phyloP scores from a whole-genome alignment of 2,797 vertebrate genomes.

The Glyptemys insculpta region DNA sequence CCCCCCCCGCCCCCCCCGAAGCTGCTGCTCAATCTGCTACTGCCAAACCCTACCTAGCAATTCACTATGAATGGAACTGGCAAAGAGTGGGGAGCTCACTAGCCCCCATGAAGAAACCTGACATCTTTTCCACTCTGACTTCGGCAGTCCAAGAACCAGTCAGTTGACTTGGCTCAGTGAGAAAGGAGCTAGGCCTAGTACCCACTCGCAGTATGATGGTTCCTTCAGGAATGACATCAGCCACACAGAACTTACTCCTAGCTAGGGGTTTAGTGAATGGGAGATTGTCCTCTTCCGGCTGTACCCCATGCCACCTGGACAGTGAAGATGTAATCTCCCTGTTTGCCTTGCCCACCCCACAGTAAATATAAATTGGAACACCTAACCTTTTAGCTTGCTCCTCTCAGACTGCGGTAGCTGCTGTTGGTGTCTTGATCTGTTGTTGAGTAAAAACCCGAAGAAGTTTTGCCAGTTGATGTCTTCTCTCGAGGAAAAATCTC shows the following conservation, averaged over 20 bases:
- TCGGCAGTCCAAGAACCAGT: not conserved
- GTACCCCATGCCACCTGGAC: not conserved
- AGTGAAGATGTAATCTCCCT: not conserved
- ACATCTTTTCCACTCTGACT: not conserved
- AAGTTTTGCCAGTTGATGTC: conserved; percentile 1
- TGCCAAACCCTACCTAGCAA: not conserved
- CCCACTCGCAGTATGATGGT: not conserved
- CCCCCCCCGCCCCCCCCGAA: fast-evolving
- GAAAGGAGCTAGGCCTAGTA: not conserved
- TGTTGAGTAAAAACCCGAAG: not conserved
- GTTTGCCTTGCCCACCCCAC: fast-evolving
- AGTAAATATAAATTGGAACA: not conserved
- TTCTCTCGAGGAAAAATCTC: conserved; percentile 19
- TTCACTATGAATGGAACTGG: not conserved
- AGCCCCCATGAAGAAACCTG: not conserved
- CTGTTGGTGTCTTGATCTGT: not conserved
- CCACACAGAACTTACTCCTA: not conserved
- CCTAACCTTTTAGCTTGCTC: not conserved
- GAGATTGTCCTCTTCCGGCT: not conserved
- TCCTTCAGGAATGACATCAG: not conserved
- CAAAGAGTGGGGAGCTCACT: not conserved
- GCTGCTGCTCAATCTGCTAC: not conserved
- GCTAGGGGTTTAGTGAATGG: not conserved
- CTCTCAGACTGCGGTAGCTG: not conserved
- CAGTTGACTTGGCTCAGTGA: not conserved